Conservation (phyloP, 1,140 invertebrate species). For the Helicoverpa zea region DNA sequence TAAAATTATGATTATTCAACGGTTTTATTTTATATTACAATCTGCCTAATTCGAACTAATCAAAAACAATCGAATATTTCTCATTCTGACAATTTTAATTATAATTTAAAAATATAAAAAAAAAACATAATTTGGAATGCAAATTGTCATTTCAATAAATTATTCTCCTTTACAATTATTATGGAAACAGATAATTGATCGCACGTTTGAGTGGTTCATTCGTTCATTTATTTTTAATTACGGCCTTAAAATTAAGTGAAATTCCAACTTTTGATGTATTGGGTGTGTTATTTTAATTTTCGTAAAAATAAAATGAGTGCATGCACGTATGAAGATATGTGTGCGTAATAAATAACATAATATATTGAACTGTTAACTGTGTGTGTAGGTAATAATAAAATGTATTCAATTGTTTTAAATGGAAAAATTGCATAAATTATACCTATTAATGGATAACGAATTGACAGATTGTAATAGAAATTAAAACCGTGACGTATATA, state of each 20-base stretch:
- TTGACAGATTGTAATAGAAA: constrained; percentile 18
- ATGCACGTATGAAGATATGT: too few species aligned
- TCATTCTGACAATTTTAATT: too few species aligned
- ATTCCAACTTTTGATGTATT: background rate
- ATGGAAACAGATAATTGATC: background rate
- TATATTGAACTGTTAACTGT: background rate
- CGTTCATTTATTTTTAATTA: background rate
- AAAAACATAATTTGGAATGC: too few species aligned
- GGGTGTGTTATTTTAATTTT: background rate
- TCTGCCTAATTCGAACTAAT: background rate
- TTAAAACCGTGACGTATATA: constrained; percentile 6
- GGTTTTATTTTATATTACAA: constrained; percentile 23
- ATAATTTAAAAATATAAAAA: too few species aligned
- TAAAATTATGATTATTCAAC: constrained; percentile 23
- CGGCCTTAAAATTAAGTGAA: too few species aligned
- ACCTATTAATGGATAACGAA: too few species aligned
- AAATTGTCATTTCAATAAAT: too few species aligned
- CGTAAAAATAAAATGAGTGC: background rate
- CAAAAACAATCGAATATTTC: too few species aligned
- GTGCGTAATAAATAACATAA: too few species aligned
- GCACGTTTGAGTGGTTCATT: background rate
- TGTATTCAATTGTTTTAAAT: too few species aligned
- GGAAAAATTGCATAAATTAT: too few species aligned
- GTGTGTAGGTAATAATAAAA: background rate
- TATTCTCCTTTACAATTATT: too few species aligned